Percentiles rank a stretch among this genome's conserved stretches.
These are phyloP conservation scores for Coryphaenoides rupestris DNA, from an alignment of 2,113 vertebrate species.

Conservation along the genomic window DNA sequence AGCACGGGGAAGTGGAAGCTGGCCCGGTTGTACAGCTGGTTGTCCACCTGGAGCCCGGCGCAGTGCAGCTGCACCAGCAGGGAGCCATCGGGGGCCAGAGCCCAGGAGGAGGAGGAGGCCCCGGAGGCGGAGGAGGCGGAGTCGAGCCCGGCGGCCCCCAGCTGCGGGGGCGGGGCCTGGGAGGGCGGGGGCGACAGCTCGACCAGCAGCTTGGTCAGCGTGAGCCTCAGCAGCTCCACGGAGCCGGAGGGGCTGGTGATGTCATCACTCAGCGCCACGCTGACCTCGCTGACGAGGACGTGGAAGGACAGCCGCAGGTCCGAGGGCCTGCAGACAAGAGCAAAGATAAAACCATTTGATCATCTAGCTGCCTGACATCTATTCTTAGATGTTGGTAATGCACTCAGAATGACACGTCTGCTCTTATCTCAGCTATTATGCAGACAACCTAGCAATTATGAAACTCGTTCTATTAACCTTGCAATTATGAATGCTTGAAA, in stretches of 20 bases:
- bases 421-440: too few species aligned
- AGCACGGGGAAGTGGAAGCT: constrained; percentile 96
- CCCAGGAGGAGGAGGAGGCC: too few species aligned
- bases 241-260: constrained; percentile 82
- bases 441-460: too few species aligned
- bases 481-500: too few species aligned
- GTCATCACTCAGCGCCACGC: constrained; percentile 84
- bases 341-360: too few species aligned
- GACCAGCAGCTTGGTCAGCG: constrained; percentile 82
- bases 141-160: too few species aligned
- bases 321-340: constrained; percentile 60
- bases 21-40: constrained; percentile 91
- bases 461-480: too few species aligned
- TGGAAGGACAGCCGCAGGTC: constrained; percentile 70
- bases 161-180: constrained; percentile 41
- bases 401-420: too few species aligned
- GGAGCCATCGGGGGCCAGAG: constrained; percentile 40
- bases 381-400: too few species aligned
- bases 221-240: constrained; percentile 88
- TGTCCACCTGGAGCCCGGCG: constrained; percentile 90
- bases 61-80: constrained; percentile 78
- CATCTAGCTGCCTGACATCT: too few species aligned
- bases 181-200: constrained; percentile 68
- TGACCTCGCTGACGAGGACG: constrained; percentile 81
- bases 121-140: too few species aligned